A percentile compares a stretch with the other conserved stretches of the same genome.
Conservation (phyloP, 2,797 vertebrate species). For the Scyliorhinus canicula region DNA sequence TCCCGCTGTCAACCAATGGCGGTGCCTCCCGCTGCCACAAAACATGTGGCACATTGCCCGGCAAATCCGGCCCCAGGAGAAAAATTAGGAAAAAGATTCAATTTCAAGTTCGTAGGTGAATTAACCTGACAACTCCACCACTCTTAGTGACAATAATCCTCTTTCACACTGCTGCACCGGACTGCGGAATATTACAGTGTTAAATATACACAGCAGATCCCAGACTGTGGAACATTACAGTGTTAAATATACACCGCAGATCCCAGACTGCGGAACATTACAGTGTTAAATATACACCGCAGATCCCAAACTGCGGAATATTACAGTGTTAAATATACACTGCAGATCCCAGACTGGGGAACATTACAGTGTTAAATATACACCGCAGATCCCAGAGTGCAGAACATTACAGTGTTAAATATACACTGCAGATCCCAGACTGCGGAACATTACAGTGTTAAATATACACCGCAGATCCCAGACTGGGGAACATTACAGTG, state of each 20-base stretch:
- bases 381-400: neutral
- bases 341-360: neutral
- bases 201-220: neutral
- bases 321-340: neutral
- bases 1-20: too few relatives aligned
- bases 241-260: neutral
- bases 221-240: neutral
- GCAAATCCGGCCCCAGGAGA: neutral
- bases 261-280: neutral
- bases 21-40: too few relatives aligned
- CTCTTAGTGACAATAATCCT: neutral
- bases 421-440: neutral
- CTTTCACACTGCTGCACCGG: neutral
- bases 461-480: neutral
- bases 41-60: too few relatives aligned
- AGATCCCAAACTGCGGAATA: neutral
- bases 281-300: neutral
- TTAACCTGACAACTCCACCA: neutral
- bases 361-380: constrained; percentile 8
- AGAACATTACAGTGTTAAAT: neutral
- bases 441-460: neutral
- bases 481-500: neutral
- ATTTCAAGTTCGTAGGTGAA: neutral
- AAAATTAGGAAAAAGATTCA: neutral
- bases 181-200: neutral